A percentile compares a stretch with the other conserved stretches of the same genome.
Conservation (phyloP, 1,140 invertebrate species). For the Drosophila micromelanica region DNA sequence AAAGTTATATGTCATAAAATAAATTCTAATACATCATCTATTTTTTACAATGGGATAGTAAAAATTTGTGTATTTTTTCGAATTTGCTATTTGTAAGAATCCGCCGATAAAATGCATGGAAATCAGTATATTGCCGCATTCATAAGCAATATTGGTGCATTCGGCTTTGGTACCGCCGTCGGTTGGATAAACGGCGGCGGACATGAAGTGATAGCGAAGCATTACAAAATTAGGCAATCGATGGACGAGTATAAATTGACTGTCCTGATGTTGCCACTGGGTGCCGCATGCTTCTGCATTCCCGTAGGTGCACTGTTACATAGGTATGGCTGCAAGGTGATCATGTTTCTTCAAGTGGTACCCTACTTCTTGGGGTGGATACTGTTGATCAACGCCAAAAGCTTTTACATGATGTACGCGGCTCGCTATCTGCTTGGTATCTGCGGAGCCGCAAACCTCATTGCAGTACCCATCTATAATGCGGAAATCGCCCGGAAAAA, state of each 20-base stretch:
- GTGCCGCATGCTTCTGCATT: constrained; percentile 85
- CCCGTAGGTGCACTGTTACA: constrained; percentile 88
- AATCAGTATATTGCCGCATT: neutral
- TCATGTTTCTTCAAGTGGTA: constrained; percentile 87
- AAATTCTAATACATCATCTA: no score
- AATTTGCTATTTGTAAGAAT: no score
- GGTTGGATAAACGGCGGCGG: constrained; percentile 88
- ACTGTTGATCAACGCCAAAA: constrained; percentile 86
- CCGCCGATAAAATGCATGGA: neutral
- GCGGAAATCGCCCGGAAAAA: constrained; percentile 88
- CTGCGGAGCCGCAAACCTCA: constrained; percentile 88
- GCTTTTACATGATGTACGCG: constrained; percentile 86
- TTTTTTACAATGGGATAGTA: no score
- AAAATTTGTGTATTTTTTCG: no score
- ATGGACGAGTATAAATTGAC: constrained; percentile 45
- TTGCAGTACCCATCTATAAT: constrained; percentile 89
- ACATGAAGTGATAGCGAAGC: constrained; percentile 67
- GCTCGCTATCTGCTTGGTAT: constrained; percentile 89
- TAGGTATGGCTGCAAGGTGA: constrained; percentile 87
- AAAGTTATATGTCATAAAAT: no score
- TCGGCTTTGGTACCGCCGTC: constrained; percentile 87
- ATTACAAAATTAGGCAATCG: constrained; percentile 63
- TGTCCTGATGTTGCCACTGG: constrained; percentile 36
- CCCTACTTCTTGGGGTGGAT: constrained; percentile 89
- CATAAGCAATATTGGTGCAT: constrained; percentile 85